These are phyloP conservation scores for Troilus luridus DNA, from an alignment of 2,888 invertebrate genomes.

Conservation along the genomic window DNA sequence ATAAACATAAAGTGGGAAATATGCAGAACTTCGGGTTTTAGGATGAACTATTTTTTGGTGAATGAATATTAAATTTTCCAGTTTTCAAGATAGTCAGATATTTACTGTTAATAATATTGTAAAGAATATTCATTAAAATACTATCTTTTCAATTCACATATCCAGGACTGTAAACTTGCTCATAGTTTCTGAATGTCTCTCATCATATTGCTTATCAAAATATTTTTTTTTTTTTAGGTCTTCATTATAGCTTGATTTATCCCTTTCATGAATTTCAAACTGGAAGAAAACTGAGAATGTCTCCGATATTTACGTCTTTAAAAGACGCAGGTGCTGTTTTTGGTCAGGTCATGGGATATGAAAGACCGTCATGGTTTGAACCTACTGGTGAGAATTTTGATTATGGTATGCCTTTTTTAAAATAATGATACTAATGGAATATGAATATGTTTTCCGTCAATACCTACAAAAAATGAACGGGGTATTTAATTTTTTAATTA, in stretches of 20 bases:
- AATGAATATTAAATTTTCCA: too few species aligned
- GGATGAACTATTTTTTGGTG: too few species aligned
- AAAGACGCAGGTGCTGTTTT: constrained; percentile 94
- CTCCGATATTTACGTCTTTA: constrained; percentile 93
- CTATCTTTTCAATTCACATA: too few species aligned
- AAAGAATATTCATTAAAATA: too few species aligned
- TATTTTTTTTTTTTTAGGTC: constrained; percentile 69
- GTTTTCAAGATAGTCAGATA: too few species aligned
- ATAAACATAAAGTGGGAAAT: too few species aligned
- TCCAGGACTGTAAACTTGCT: too few species aligned
- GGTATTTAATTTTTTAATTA: background rate
- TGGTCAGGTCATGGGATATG: constrained; percentile 98
- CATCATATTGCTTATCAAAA: background rate
- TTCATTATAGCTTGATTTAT: constrained; percentile 86
- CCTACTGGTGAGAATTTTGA: constrained; percentile 66
- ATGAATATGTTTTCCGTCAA: background rate
- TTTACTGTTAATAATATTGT: too few species aligned
- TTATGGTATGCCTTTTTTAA: background rate
- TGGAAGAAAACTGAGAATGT: constrained; percentile 91
- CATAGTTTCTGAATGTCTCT: background rate
- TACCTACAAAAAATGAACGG: background rate
- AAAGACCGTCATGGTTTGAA: constrained; percentile 94
- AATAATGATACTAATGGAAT: background rate
- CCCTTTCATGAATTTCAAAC: constrained; percentile 90
- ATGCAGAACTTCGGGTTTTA: too few species aligned